Base-by-base conservation (phyloP, 2,888 invertebrate genomes). In the Apantesis nais region DNA sequence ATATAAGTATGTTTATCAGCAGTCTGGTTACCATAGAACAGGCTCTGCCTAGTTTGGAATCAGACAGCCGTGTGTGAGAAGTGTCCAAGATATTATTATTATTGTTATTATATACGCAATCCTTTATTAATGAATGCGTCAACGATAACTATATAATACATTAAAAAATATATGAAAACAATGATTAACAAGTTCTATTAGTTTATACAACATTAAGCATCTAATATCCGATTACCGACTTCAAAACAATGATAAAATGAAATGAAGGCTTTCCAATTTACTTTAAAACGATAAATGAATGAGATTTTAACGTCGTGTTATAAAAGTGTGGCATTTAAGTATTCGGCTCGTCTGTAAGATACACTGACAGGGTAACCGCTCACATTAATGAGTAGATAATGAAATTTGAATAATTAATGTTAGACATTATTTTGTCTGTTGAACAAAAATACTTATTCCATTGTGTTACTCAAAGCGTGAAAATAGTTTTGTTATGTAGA, bases 381-480 rank as follows among this genome's bases (percentile, higher is more conserved):
- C 75, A 80, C 80, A 82, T 63, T 87, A 89, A 89, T 86, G 84
- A 83, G 83, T 82, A 82, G 85, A 85, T 90, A 90, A 90, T 90
- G 90, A 87, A 89, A 90, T 88, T 88, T 85, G 81, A 82, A 73
- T 78, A 76, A 83, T 81, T 89, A 91, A 92, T 88, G 89, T 74
- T 68, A 75, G 72, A 80, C 89, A 91, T 92, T 64, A 64, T 44
- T 29, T 90, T 89, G 86, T 88, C 83, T 84, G 80, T 82, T 79
- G 83, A 86, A 87, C 75, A 87, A 86, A 83, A 82, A 83, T 79
- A 77, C 74, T 78, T 76, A 78, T 79, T 80, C 74, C 80, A 73
- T 78, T 80, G 82, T 76, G 79, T 83, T 82, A 82, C 79, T 76
- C 78, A 82, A 77, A 75, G 83, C 84, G 82, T 83, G 82, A 83